Evolutionary conservation across 2,797 vertebrate genomes (phyloP).

Genomic region (Gymnothorax reevesii): DNA sequence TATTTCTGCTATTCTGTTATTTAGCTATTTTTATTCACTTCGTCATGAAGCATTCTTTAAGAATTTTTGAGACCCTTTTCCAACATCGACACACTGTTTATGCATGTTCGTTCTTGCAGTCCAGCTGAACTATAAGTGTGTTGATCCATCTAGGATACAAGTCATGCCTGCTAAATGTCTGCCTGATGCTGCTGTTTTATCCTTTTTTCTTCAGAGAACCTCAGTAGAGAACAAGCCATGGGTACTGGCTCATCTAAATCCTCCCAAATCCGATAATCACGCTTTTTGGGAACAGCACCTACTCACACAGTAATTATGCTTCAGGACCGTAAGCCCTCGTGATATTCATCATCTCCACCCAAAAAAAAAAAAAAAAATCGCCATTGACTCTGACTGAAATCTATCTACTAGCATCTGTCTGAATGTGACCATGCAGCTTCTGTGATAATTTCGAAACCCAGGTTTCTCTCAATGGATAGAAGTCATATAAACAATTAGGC

Average conservation of each 20-base stretch:
- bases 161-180: neutral
- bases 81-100: neutral
- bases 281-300: slow-evolving; percentile 11
- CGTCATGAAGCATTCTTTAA: neutral
- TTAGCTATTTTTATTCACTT: neutral
- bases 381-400: neutral
- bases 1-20: neutral
- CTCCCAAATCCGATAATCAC: slow-evolving; percentile 18
- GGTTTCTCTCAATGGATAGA: neutral
- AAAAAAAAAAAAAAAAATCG: neutral
- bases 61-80: neutral
- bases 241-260: neutral
- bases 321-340: slow-evolving; percentile 11
- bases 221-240: neutral
- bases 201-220: neutral
- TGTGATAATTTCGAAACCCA: neutral
- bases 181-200: neutral
- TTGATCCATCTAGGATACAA: neutral
- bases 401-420: neutral
- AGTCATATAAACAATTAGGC: neutral
- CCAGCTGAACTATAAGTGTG: neutral
- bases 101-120: neutral
- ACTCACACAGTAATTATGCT: slow-evolving; percentile 14
- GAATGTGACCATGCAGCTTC: neutral
- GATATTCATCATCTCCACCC: slow-evolving; percentile 20